Conservation (phyloP, 2,113 vertebrate genomes). For the Hystrix cristata region DNA sequence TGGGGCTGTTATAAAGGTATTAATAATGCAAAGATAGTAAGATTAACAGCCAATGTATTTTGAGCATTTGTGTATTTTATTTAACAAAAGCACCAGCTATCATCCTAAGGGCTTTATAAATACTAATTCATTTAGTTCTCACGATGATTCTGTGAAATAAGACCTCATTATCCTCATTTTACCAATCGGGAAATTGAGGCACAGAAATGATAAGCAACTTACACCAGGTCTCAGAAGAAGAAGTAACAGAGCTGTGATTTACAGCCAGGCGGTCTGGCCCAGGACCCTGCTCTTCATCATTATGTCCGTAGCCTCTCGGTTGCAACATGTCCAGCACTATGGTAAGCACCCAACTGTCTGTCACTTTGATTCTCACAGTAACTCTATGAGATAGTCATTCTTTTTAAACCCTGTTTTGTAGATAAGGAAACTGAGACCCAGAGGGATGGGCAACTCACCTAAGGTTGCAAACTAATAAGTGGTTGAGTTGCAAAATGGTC, state of each 20-base stretch:
- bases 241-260: not conserved
- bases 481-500: not conserved
- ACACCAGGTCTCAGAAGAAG: not conserved
- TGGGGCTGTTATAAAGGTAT: not conserved
- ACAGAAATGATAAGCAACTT: not conserved
- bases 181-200: not conserved
- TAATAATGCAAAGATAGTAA: not conserved
- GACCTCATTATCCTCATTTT: not conserved
- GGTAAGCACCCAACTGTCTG: not conserved
- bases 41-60: not conserved
- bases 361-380: not conserved
- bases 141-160: not conserved
- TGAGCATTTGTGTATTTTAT: not conserved
- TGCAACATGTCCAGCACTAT: not conserved
- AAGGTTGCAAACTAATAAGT: not conserved
- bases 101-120: not conserved
- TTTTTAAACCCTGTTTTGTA: not conserved
- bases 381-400: not conserved
- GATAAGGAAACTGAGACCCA: not conserved
- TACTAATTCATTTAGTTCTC: not conserved
- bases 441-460: not conserved
- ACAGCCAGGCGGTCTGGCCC: not conserved
- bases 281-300: not conserved
- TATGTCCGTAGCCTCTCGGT: not conserved
- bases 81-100: not conserved